Conservation (phyloP, 2,888 invertebrate species). For the Panopea generosa region DNA sequence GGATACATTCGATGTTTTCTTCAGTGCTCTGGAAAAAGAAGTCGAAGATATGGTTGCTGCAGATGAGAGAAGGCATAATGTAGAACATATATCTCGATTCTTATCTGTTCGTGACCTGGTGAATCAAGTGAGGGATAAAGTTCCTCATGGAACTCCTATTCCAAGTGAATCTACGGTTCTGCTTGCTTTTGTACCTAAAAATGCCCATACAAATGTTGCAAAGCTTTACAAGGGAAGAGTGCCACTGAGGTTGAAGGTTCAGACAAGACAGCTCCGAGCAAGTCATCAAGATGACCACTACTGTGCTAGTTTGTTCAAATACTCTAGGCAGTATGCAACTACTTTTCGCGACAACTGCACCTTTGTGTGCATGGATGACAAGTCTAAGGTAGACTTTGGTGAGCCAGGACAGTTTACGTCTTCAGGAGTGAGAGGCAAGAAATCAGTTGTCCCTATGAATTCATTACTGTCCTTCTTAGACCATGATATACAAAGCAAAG, state of each 20-base stretch:
- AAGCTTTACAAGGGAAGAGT: conserved; percentile 18
- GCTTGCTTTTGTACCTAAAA: conserved; percentile 45
- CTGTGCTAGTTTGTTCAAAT: conserved; percentile 28
- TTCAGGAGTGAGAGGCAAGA: conserved; percentile 61
- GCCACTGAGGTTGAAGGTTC: conserved; percentile 28
- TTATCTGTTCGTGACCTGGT: conserved; percentile 47
- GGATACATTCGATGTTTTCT: conserved; percentile 38
- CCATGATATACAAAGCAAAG: conserved; percentile 56
- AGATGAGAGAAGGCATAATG: conserved; percentile 45
- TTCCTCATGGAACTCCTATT: conserved; percentile 22
- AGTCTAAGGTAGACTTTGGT: conserved; percentile 54
- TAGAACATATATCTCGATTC: conserved; percentile 42
- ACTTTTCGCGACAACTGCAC: conserved; percentile 11
- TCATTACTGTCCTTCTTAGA: conserved; percentile 35
- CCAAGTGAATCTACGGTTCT: conserved; percentile 47
- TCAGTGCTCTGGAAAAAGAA: conserved; percentile 20
- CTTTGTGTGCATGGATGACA: conserved; percentile 54
- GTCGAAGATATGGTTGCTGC: conserved; percentile 43
- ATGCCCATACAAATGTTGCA: conserved; percentile 26
- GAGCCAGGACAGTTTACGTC: conserved; percentile 45
- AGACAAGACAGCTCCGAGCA: conserved; percentile 20
- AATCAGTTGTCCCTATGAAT: conserved; percentile 45
- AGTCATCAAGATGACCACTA: conserved; percentile 34
- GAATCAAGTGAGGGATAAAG: conserved; percentile 4
- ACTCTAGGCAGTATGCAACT: conserved; percentile 31